phyloP scores from a whole-genome alignment of 2,113 vertebrate genomes.

The Lates calcarifer region DNA sequence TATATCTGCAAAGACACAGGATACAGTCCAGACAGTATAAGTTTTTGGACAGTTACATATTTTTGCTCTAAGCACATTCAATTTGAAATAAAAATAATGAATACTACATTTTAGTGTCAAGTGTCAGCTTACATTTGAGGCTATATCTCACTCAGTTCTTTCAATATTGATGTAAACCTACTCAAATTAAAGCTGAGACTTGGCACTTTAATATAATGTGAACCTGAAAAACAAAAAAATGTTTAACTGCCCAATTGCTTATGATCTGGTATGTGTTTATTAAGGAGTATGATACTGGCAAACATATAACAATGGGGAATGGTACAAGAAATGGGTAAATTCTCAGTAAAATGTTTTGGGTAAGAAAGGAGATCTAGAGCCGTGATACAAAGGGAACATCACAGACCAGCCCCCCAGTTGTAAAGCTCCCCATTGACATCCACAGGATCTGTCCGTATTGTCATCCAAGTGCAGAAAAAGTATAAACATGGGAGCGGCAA shows the following conservation, averaged over 20 bases:
- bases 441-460: constrained; percentile 9
- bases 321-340: constrained; percentile 24
- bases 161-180: too few relatives aligned
- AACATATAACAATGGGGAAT: constrained; percentile 13
- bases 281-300: not conserved
- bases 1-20: not conserved
- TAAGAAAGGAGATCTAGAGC: constrained; percentile 1
- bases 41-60: not conserved
- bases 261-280: not conserved
- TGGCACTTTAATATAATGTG: too few relatives aligned
- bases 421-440: constrained; percentile 18
- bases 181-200: not conserved
- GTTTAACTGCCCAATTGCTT: not conserved
- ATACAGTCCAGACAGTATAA: not conserved
- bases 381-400: not conserved
- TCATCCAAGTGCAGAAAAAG: constrained; percentile 38
- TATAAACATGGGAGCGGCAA: constrained; percentile 7
- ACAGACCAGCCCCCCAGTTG: not conserved
- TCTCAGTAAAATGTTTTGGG: constrained; percentile 14
- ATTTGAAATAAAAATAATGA: not conserved
- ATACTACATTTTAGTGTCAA: not conserved
- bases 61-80: not conserved
- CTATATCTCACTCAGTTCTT: not conserved
- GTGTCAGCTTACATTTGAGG: not conserved
- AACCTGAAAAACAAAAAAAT: not conserved